Base-by-base conservation (phyloP, 2,113 vertebrate genomes). In the Bucco capensis region DNA sequence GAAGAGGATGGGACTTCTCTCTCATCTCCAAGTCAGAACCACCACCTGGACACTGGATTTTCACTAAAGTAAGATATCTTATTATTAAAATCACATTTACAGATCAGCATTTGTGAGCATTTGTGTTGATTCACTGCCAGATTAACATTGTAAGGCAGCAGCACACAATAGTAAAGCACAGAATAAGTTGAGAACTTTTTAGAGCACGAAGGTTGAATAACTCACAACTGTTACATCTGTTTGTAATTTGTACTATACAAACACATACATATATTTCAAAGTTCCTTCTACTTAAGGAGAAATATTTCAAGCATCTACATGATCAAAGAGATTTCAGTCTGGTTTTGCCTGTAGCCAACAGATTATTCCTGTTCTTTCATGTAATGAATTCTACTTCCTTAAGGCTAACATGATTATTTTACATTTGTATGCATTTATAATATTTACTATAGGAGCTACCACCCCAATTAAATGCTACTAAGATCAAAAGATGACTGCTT, bases 61-160 rank as follows among this genome's bases (percentile, higher is more conserved):
- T 99, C 99, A 3, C 97, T 99, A 15, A 99, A 98, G 99, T 99
- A 97, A 96, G 97, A 64, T 3, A 60, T 19, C 19, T 9, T 40
- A 17, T 91, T 84, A n/a, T 87, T 61, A 84, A 83, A 70, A 47
- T 83, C 30, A 67, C 25, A 38, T 73, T 90, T 88, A 57, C 54
- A 86, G 40, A 67, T n/a, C 61, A 60, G 56, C 54, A 40, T 6
- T 53, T 38, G 9, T 38, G 46, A 78, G 19, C 46, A 30, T 19
- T 38, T 49, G 61, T 46, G 35, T 51, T 81, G 25, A 50, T 38
- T 13, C 2, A 0, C 19, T 69, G 28, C 17, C 15, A 91, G 30
- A 69, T 21, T 64, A 49, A 38, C 54, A 31, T 35, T 76, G 8
- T 62, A 31, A 76, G 27, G 28, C 12, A 54, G 77, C 7, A 47